These are phyloP conservation scores for Notolepis coatsorum DNA, from an alignment of 2,797 vertebrate species.

Conservation along the genomic window DNA sequence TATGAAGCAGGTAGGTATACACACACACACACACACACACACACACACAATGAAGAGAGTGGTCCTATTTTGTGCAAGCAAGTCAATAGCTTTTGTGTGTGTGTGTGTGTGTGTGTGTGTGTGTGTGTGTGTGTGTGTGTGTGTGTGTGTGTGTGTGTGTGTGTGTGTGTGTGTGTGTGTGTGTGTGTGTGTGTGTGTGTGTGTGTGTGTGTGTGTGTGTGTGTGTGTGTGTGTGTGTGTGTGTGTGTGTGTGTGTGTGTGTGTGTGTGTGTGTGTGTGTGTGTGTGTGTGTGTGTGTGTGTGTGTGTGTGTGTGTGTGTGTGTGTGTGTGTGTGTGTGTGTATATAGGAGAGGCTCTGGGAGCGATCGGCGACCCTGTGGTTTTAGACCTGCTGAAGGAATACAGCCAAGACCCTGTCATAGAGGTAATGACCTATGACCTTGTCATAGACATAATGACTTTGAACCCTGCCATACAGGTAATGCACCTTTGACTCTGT, in stretches of 20 bases:
- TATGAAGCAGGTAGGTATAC: conserved; percentile 92
- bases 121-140: neutral
- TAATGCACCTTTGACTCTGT: neutral
- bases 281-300: too few relatives aligned
- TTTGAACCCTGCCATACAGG: neutral
- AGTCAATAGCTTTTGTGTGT: neutral
- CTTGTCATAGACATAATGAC: neutral
- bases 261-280: too few relatives aligned
- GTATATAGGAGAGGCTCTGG: conserved; percentile 91
- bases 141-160: too few relatives aligned
- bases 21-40: too few relatives aligned
- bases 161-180: too few relatives aligned
- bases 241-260: too few relatives aligned
- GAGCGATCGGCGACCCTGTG: conserved; percentile 88
- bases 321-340: neutral
- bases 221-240: too few relatives aligned
- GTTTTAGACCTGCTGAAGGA: conserved; percentile 88
- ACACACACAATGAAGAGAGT: too few relatives aligned
- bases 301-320: neutral
- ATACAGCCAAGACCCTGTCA: conserved; percentile 87
- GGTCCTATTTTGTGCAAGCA: neutral
- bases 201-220: too few relatives aligned
- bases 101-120: neutral
- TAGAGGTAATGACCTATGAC: conserved; percentile 82
- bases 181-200: too few relatives aligned